These are phyloP conservation scores for Ctenodactylus gundi DNA, from an alignment of 2,113 vertebrate genomes.

Conservation along the genomic window DNA sequence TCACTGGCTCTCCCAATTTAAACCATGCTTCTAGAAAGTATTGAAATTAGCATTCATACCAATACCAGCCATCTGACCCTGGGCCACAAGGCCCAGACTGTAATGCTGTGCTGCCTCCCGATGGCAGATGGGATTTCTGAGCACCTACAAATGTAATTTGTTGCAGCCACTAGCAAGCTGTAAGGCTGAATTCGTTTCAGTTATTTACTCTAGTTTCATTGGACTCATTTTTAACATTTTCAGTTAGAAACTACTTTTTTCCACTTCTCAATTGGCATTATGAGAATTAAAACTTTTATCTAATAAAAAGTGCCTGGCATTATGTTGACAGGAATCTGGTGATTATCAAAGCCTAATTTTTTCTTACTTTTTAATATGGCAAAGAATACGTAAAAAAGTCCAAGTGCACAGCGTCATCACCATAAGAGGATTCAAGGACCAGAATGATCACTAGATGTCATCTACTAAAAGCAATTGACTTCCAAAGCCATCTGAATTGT, in stretches of 20 bases:
- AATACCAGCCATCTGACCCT: neutral
- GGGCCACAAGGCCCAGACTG: neutral
- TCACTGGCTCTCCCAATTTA: neutral
- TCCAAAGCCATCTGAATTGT: neutral
- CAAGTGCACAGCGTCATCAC: neutral
- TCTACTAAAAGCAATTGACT: neutral
- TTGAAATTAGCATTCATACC: neutral
- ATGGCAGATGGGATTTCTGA: neutral
- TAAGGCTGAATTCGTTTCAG: too few species aligned
- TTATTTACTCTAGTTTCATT: neutral
- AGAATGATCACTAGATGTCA: neutral
- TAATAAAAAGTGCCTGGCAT: neutral
- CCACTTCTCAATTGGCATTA: neutral
- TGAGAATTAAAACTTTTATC: slow-evolving; percentile 28
- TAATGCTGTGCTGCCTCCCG: slow-evolving; percentile 11
- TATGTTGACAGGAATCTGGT: neutral
- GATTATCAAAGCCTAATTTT: slow-evolving; percentile 49
- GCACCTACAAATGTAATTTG: too few species aligned
- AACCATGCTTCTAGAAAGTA: neutral
- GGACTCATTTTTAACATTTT: slow-evolving; percentile 2
- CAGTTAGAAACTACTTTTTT: neutral
- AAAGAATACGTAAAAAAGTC: neutral
- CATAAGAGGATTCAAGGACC: neutral
- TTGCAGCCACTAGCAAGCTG: too few species aligned
- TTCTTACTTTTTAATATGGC: slow-evolving; percentile 17